These are phyloP conservation scores for Ophiodon elongatus DNA, from an alignment of 2,113 vertebrate genomes.

Conservation along the genomic window DNA sequence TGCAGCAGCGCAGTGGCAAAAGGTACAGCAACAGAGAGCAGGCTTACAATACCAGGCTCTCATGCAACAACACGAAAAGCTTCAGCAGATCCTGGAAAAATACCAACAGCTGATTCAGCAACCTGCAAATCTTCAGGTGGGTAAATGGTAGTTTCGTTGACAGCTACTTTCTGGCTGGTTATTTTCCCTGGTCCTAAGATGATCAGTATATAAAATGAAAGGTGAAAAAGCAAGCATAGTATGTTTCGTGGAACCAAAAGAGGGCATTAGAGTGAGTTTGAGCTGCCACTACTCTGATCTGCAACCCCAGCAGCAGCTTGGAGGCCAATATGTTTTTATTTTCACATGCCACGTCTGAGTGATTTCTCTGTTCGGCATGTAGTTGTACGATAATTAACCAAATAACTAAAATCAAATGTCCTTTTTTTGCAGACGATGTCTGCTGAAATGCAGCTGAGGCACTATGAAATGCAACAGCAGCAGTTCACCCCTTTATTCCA, in stretches of 20 bases:
- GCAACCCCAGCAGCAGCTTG: background rate
- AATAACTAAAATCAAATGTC: background rate
- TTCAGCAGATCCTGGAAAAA: conserved; percentile 93
- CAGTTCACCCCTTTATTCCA: conserved; percentile 92
- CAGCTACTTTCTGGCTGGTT: background rate
- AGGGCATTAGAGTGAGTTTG: too few species aligned
- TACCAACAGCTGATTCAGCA: conserved; percentile 95
- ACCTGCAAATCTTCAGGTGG: conserved; percentile 91
- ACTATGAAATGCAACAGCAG: conserved; percentile 94
- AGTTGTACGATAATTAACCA: background rate
- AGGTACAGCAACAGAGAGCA: conserved; percentile 94
- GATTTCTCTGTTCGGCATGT: background rate
- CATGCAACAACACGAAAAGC: conserved; percentile 95
- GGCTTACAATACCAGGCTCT: conserved; percentile 96
- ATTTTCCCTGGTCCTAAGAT: background rate
- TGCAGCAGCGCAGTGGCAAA: conserved; percentile 97
- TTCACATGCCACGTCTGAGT: background rate
- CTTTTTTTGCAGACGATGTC: conserved; percentile 88
- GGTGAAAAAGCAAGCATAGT: background rate
- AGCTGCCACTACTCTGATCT: background rate
- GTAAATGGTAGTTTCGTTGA: conserved; percentile 9
- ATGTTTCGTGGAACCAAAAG: background rate
- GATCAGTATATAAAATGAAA: background rate
- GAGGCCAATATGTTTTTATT: background rate
- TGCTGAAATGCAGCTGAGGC: conserved; percentile 91